Evolutionary conservation across 2,888 invertebrate genomes (phyloP).

Genomic region (Eilema griseolum): DNA sequence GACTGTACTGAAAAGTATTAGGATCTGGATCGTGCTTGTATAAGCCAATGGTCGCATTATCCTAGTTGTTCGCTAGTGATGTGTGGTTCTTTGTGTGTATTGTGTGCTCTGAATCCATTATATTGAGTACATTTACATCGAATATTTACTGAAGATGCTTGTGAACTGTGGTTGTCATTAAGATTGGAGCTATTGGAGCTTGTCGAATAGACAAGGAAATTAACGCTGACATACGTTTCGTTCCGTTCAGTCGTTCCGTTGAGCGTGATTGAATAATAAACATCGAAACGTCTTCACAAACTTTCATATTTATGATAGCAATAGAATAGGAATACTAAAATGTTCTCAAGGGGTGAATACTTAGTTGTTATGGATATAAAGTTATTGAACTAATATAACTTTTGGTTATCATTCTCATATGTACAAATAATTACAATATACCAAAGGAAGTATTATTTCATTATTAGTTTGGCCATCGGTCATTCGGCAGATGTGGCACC

Average conservation of each 20-base stretch:
- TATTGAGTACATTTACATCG: background rate
- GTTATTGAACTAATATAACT: background rate
- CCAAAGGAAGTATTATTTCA: too few species aligned
- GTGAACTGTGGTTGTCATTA: background rate
- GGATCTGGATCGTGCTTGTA: background rate
- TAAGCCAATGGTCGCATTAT: slow-evolving; percentile 6
- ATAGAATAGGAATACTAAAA: background rate
- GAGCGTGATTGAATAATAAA: background rate
- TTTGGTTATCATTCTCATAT: too few species aligned
- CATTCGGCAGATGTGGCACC: too few species aligned
- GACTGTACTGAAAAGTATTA: background rate
- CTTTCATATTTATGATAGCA: too few species aligned
- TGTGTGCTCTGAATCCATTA: background rate
- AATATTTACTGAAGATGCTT: background rate
- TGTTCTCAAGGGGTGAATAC: background rate
- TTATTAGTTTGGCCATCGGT: too few species aligned
- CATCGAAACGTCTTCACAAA: too few species aligned
- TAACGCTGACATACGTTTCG: background rate
- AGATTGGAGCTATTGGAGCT: background rate
- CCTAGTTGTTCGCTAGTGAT: background rate
- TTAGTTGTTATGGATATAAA: background rate
- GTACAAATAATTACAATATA: too few species aligned
- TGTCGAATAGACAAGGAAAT: background rate
- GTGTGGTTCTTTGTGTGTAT: background rate
- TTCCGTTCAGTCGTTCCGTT: background rate